phyloP scores from a whole-genome alignment of 2,113 vertebrate genomes.

The Apteryx owenii region DNA sequence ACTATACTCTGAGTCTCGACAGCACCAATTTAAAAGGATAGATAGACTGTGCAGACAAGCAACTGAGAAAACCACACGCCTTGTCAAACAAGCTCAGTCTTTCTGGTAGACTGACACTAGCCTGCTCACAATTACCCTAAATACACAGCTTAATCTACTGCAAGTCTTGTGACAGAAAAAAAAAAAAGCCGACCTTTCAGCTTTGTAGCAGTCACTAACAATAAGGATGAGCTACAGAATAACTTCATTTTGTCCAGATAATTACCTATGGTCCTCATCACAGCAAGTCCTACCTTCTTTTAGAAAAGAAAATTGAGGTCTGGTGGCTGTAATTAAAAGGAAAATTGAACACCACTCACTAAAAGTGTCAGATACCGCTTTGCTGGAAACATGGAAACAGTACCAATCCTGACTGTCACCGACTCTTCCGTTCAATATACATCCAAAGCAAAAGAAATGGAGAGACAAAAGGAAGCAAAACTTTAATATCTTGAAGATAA shows the following conservation, averaged over 20 bases:
- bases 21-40: not conserved
- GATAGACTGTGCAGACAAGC: not conserved
- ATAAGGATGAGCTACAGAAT: not conserved
- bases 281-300: not conserved
- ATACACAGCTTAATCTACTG: slow-evolving; percentile 6
- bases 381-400: not conserved
- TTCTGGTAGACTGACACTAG: not conserved
- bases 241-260: not conserved
- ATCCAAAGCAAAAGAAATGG: not conserved
- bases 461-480: not conserved
- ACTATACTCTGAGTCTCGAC: not conserved
- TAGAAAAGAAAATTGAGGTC: not conserved
- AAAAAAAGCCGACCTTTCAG: not conserved
- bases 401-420: not conserved
- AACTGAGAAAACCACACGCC: not conserved
- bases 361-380: not conserved
- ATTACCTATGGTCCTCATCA: not conserved
- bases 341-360: not conserved
- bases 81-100: not conserved
- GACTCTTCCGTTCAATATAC: not conserved
- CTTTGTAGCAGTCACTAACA: not conserved
- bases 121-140: slow-evolving; percentile 12
- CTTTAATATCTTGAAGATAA: not conserved
- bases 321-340: not conserved
- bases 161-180: not conserved